A percentile compares a stretch with the other conserved stretches of the same genome.
phyloP scores from a whole-genome alignment of 2,113 vertebrate species.

The Sebastes schlegelii region DNA sequence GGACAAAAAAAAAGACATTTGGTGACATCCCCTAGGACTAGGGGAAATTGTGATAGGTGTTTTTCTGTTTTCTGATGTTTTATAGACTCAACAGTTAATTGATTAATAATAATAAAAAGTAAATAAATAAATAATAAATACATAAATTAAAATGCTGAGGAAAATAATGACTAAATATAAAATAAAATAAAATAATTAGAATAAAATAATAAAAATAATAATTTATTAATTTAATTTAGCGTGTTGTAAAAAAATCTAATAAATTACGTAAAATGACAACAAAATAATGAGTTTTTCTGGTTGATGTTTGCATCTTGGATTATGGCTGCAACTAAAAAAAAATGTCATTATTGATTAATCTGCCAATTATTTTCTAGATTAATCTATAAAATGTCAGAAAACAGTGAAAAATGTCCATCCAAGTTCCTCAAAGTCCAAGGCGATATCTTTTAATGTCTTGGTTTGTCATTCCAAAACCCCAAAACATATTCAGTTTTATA shows the following conservation, averaged over 20 bases:
- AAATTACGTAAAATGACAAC: not conserved
- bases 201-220: not conserved
- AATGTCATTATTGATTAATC: not conserved
- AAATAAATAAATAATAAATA: no score
- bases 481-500: not conserved
- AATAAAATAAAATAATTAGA: no score
- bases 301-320: not conserved
- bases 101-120: no score
- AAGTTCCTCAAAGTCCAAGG: not conserved
- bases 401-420: no score
- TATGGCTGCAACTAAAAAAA: not conserved
- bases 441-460: not conserved
- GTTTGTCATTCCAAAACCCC: not conserved
- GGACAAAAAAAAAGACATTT: not conserved
- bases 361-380: not conserved
- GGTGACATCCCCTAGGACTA: not conserved
- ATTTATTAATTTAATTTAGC: not conserved
- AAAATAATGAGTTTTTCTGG: not conserved
- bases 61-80: not conserved
- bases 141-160: no score
- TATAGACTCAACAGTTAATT: not conserved
- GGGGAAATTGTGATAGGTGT: not conserved
- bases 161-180: no score
- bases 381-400: not conserved
- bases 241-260: not conserved